Percentiles rank a stretch among this genome's conserved stretches.
These are phyloP conservation scores for Mimachlamys varia DNA, from an alignment of 2,888 invertebrate genomes.

Conservation along the genomic window DNA sequence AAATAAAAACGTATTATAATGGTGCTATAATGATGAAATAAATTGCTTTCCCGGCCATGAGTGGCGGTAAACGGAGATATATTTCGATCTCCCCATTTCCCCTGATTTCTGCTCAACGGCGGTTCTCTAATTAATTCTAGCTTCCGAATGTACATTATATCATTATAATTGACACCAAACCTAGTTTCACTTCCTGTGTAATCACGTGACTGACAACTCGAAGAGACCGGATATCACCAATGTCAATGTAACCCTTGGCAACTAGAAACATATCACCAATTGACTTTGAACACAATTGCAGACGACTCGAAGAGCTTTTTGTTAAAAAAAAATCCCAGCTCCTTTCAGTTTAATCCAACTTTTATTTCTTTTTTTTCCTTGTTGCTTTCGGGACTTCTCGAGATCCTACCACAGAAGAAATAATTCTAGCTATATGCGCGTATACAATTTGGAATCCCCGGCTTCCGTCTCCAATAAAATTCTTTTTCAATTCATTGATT, in stretches of 20 bases:
- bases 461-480: not conserved
- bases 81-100: not conserved
- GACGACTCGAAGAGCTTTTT: not conserved
- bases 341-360: not conserved
- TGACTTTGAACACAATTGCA: not conserved
- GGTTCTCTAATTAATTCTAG: not conserved
- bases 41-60: not conserved
- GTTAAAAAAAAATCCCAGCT: not conserved
- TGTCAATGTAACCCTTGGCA: not conserved
- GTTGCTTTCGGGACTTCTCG: not conserved
- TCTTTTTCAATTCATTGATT: not conserved
- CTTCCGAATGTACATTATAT: constrained; percentile 1
- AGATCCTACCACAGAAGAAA: not conserved
- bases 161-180: constrained; percentile 11
- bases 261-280: not conserved
- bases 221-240: not conserved
- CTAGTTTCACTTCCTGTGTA: not conserved
- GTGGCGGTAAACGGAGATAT: not conserved
- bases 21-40: no score
- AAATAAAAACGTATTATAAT: no score
- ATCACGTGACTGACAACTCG: not conserved
- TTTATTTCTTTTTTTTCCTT: not conserved
- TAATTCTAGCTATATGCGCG: not conserved
- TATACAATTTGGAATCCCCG: not conserved
- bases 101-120: not conserved